These are phyloP conservation scores for Gastrophysa polygoni DNA, from an alignment of 2,888 invertebrate genomes.

Conservation along the genomic window DNA sequence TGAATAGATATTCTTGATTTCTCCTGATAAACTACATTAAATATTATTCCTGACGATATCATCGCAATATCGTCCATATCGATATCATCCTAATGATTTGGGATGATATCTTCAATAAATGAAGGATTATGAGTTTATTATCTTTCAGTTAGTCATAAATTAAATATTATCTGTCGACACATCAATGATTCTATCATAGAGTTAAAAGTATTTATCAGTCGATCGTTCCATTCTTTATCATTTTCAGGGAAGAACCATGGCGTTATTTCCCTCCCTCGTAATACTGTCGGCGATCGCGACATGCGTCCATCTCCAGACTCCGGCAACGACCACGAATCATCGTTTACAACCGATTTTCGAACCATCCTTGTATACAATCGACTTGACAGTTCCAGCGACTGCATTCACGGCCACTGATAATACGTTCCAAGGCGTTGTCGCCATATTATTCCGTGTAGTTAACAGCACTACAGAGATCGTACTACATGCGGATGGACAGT, in stretches of 20 bases:
- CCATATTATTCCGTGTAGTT: conserved; percentile 14
- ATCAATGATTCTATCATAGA: no score
- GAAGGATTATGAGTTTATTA: no score
- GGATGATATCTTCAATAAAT: no score
- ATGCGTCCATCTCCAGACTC: background rate
- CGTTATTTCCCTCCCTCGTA: background rate
- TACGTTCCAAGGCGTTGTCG: conserved; percentile 11
- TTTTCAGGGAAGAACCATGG: conserved; percentile 2
- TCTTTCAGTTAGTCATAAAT: no score
- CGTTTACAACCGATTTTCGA: conserved; percentile 13
- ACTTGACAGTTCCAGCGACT: background rate
- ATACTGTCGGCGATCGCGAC: background rate
- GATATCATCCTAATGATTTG: no score
- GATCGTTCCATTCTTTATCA: no score
- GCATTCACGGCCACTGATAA: conserved; percentile 8
- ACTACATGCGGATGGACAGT: conserved; percentile 19
- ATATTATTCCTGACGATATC: no score
- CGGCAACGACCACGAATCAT: background rate
- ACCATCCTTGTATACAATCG: conserved; percentile 11
- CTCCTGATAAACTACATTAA: no score
- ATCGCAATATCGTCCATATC: no score
- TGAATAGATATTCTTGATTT: no score
- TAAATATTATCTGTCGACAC: no score
- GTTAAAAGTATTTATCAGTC: no score
- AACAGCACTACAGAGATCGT: conserved; percentile 6